Evolutionary conservation across 2,797 vertebrate species (phyloP), one percentile per base, ranked within the genome.

Genomic region (Syncerus caffer): DNA sequence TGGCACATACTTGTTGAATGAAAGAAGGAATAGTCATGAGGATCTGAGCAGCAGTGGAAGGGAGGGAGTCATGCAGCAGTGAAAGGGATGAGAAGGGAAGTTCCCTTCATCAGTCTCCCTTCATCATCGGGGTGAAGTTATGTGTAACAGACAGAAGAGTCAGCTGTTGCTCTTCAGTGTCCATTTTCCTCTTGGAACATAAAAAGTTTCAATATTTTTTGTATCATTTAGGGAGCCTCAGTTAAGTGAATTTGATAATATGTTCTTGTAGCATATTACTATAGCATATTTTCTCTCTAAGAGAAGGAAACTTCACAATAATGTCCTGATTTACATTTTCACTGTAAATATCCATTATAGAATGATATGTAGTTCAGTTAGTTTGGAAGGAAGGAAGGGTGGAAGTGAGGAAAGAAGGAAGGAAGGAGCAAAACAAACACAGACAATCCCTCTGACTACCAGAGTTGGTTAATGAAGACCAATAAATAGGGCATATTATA

Each of bases 261-360:
- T 53, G 7, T 55, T 91, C 34, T 89, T 86, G 23, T 71, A 71
- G 29, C 76, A 57, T 60, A 31, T 62, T 9, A 60, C 14, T 50
- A 4, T 62, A 53, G 50, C 17, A 6, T 67, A 21, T 64, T 90
- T 96, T 71, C 78, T 93, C 6, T 92, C 38, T 85, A 71, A 94
- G 55, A 29, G 29, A 82, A 85, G 27, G 83, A 34, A 78, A 79
- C 45, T 29, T 3, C 27, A 83, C 14, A 27, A 17, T 90, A 83
- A 95, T 42, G 64, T 89, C 62, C 17, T 23, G 23, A 67, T 88
- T 85, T 34, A 16, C 5, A n/a, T 90, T 97, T 96, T 91, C 31
- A 79, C 34, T 17, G 53, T 71, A 93, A 53, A 76, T 60, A 89
- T 16, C 17, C n/a, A 9, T 93, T 60, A 15, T 19, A 64, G 60